These are phyloP conservation scores for Meteorus cinctellus DNA, from an alignment of 2,888 invertebrate species.

Conservation along the genomic window DNA sequence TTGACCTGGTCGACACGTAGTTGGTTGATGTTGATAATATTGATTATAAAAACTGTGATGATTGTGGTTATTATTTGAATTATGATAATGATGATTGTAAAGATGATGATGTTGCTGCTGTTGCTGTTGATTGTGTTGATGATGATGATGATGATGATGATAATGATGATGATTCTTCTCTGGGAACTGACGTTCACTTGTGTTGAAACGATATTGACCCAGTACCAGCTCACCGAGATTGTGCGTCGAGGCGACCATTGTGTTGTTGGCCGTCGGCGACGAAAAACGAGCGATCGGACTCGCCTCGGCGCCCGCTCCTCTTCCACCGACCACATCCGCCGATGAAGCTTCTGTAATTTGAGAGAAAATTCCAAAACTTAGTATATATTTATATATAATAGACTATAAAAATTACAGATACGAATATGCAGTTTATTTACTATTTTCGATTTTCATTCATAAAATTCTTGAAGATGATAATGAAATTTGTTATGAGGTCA, in stretches of 20 bases:
- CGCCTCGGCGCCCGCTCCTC: slow-evolving; percentile 59
- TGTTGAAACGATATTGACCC: slow-evolving; percentile 60
- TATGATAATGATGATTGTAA: slow-evolving; percentile 15
- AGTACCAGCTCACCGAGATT: slow-evolving; percentile 65
- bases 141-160: neutral
- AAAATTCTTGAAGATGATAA: no score
- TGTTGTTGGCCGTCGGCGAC: slow-evolving; percentile 53
- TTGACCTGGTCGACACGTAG: slow-evolving; percentile 55
- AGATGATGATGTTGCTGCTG: neutral
- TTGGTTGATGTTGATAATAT: slow-evolving; percentile 30
- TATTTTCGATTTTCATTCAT: no score
- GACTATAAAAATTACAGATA: no score
- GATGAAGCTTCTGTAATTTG: slow-evolving; percentile 60
- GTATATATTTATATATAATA: slow-evolving; percentile 4
- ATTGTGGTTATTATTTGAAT: slow-evolving; percentile 7
- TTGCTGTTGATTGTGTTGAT: neutral
- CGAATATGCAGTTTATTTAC: no score
- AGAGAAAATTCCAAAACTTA: slow-evolving; percentile 5
- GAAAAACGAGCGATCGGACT: slow-evolving; percentile 55
- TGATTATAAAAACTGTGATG: slow-evolving; percentile 10
- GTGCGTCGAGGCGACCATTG: slow-evolving; percentile 70
- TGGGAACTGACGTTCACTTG: slow-evolving; percentile 23
- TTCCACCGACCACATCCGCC: slow-evolving; percentile 64
- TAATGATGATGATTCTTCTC: slow-evolving; percentile 23
- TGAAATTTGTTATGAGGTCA: no score